Evolutionary conservation across 1,140 invertebrate genomes (phyloP).

Genomic region (Argopecten irradians): DNA sequence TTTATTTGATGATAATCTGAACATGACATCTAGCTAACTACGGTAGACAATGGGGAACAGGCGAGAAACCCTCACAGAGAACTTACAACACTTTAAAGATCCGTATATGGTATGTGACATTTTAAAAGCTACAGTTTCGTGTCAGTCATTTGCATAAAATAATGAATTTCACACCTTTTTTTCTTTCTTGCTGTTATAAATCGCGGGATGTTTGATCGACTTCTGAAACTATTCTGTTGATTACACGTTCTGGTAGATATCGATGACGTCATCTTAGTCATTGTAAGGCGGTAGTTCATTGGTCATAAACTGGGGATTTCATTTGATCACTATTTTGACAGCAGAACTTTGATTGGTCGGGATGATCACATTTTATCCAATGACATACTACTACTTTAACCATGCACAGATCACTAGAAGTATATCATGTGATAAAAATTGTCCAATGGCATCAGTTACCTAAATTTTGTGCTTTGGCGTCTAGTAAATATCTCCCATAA

Average conservation of each 20-base stretch:
- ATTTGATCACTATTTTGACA: neutral
- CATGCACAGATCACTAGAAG: neutral
- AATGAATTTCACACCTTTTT: neutral
- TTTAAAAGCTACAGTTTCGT: neutral
- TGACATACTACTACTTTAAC: neutral
- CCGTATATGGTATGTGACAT: neutral
- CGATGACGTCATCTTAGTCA: neutral
- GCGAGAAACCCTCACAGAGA: neutral
- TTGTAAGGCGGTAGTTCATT: no score
- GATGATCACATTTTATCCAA: neutral
- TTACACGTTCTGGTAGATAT: neutral
- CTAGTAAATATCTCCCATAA: neutral
- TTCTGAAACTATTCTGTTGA: neutral
- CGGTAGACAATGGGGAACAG: neutral
- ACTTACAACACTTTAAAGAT: no score
- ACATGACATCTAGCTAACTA: neutral
- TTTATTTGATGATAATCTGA: neutral
- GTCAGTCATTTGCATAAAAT: neutral
- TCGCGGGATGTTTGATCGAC: neutral
- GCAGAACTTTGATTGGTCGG: neutral
- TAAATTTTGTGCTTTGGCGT: neutral
- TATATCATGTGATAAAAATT: neutral
- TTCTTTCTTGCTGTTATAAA: no score
- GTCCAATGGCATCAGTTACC: neutral
- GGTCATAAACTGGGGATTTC: neutral